phyloP scores from a whole-genome alignment of 2,113 vertebrate genomes.

The Sarotherodon lohbergeri region DNA sequence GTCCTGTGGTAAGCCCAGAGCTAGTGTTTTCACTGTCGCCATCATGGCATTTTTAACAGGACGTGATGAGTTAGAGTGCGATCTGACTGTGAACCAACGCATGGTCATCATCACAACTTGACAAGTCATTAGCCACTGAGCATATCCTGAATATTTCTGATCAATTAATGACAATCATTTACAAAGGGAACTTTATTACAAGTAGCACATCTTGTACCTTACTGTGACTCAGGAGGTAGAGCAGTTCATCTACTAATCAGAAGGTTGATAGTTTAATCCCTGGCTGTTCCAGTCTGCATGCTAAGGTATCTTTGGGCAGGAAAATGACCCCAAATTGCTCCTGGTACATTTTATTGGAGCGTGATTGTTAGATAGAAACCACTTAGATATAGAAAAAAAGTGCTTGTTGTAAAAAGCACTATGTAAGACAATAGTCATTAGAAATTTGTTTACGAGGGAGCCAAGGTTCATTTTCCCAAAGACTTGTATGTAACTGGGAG shows the following conservation, averaged over 20 bases:
- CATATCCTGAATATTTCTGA: not conserved
- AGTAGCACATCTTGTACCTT: not conserved
- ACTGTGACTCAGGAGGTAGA: not conserved
- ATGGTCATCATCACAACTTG: not conserved
- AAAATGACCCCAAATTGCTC: not conserved
- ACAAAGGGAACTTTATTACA: not conserved
- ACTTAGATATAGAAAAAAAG: not conserved
- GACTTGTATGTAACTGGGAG: not conserved
- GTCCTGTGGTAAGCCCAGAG: not conserved
- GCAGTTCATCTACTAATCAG: not conserved
- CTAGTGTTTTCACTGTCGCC: not conserved
- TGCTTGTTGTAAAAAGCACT: not conserved
- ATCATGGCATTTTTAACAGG: not conserved
- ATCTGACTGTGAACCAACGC: not conserved
- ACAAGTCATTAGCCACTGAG: not conserved
- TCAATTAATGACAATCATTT: not conserved
- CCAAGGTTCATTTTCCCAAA: not conserved
- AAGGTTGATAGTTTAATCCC: not conserved
- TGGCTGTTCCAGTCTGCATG: not conserved
- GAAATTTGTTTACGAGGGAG: not conserved
- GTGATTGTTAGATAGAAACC: not conserved
- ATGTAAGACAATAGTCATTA: not conserved
- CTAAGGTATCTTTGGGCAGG: not conserved
- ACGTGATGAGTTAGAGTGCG: not conserved
- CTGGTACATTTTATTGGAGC: not conserved